Evolutionary conservation across 2,113 vertebrate species (phyloP).

Genomic region (Pteronura brasiliensis): DNA sequence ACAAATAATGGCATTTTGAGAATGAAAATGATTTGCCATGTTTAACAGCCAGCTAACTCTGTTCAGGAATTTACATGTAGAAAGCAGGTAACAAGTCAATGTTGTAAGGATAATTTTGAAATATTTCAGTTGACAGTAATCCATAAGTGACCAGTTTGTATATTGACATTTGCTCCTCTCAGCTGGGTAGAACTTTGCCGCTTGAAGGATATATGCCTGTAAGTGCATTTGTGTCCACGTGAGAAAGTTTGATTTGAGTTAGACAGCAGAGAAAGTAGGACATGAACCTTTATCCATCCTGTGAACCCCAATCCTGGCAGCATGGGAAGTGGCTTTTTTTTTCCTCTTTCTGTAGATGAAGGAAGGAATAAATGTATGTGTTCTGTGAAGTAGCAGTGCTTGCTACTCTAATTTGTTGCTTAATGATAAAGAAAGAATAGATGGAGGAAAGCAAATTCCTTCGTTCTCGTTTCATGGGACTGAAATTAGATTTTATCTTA

Average conservation of each 20-base stretch:
- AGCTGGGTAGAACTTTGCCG: not conserved
- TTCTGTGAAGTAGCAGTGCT: not conserved
- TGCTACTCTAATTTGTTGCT: not conserved
- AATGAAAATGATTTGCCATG: not conserved
- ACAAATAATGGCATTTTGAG: not conserved
- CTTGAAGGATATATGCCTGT: not conserved
- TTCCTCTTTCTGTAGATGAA: not conserved
- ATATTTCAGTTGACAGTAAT: not conserved
- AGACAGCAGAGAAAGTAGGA: not conserved
- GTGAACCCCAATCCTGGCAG: not conserved
- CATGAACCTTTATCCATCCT: not conserved
- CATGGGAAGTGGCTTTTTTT: not conserved
- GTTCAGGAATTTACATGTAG: not conserved
- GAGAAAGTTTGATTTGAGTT: not conserved
- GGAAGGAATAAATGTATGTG: not conserved
- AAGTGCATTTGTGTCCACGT: not conserved
- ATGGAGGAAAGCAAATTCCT: conserved; percentile 5
- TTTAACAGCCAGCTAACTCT: not conserved
- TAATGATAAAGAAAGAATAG: conserved; percentile 39
- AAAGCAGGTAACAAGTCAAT: not conserved
- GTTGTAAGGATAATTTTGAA: not conserved
- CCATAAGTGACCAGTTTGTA: not conserved
- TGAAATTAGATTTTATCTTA: conserved; percentile 51
- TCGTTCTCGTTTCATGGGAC: conserved; percentile 2
- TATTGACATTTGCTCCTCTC: not conserved